Evolutionary conservation across 1,140 invertebrate genomes (phyloP).

Genomic region (Hetaerina americana): DNA sequence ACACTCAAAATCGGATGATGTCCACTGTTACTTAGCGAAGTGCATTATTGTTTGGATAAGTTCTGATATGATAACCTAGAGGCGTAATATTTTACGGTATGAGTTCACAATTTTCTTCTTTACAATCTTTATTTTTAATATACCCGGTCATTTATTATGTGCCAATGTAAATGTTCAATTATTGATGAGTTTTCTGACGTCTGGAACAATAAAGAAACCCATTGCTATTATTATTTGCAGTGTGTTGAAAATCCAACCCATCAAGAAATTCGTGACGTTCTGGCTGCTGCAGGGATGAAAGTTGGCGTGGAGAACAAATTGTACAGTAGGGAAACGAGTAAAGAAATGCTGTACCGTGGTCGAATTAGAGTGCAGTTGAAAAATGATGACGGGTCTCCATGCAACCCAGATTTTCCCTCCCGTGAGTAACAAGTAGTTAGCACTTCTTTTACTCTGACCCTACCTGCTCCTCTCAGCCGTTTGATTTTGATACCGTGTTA

Average conservation of each 20-base stretch:
- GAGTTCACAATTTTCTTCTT: too few relatives aligned
- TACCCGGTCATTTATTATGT: too few relatives aligned
- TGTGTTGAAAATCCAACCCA: constrained; percentile 90
- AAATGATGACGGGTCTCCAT: constrained; percentile 75
- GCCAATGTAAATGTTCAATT: background rate
- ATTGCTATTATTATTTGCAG: constrained; percentile 23
- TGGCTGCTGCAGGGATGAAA: constrained; percentile 64
- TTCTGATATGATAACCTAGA: too few relatives aligned
- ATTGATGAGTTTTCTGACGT: background rate
- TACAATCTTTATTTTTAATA: too few relatives aligned
- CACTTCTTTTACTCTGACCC: too few relatives aligned
- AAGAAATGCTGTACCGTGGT: constrained; percentile 69
- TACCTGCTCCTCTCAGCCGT: too few relatives aligned
- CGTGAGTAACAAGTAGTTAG: too few relatives aligned
- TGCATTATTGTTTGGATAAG: too few relatives aligned
- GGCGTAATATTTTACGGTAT: too few relatives aligned
- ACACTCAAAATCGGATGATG: too few relatives aligned
- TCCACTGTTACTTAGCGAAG: too few relatives aligned
- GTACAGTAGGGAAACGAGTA: constrained; percentile 81
- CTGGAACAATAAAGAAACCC: constrained; percentile 6
- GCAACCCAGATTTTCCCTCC: constrained; percentile 57
- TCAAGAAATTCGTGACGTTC: constrained; percentile 86
- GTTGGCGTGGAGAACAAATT: constrained; percentile 90
- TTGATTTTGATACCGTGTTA: too few relatives aligned
- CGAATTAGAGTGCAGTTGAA: constrained; percentile 83